Evolutionary conservation across 2,797 vertebrate species (phyloP).

Genomic region (Acanthornis magna): DNA sequence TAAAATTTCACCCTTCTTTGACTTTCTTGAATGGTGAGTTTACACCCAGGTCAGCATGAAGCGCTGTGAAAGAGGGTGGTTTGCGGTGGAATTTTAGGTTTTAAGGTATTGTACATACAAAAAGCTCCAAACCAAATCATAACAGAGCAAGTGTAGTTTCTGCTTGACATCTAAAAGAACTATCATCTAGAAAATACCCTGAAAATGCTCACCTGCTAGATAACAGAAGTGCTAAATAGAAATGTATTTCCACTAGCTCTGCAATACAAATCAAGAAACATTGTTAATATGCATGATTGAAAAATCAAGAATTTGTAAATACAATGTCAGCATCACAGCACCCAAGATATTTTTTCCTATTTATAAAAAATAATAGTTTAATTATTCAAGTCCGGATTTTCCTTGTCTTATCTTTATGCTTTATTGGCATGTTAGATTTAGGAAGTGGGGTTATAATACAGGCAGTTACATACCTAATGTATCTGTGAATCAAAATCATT

Average conservation of each 20-base stretch:
- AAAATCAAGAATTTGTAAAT: constrained; percentile 1
- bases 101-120: background rate
- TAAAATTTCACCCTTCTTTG: background rate
- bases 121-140: background rate
- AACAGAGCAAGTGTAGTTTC: background rate
- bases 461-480: background rate
- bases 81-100: background rate
- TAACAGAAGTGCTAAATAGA: background rate
- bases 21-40: background rate
- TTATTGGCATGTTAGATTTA: background rate
- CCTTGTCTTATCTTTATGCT: background rate
- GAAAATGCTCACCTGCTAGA: background rate
- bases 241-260: background rate
- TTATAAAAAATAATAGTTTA: background rate
- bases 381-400: background rate
- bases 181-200: background rate
- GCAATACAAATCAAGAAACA: background rate
- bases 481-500: background rate
- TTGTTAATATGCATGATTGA: background rate
- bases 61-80: background rate
- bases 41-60: background rate
- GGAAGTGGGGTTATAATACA: background rate
- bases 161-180: background rate
- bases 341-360: background rate
- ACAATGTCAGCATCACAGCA: background rate